Conservation (phyloP, 2,113 vertebrate genomes). For the Phalacrocorax brasilianus region DNA sequence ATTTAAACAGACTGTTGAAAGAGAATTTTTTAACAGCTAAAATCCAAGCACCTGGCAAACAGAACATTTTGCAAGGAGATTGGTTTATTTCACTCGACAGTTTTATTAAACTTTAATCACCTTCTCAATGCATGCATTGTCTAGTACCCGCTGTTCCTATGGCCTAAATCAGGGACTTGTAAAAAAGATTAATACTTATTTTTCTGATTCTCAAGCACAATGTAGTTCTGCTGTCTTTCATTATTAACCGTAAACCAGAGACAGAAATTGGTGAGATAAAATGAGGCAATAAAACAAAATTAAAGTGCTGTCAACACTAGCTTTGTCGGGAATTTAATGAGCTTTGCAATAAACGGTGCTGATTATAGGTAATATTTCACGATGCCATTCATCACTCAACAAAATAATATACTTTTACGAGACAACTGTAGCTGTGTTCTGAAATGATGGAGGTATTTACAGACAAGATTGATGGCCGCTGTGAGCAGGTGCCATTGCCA, state of each 20-base stretch:
- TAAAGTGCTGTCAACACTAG: slow-evolving; percentile 44
- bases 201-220: not conserved
- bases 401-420: slow-evolving; percentile 22
- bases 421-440: not conserved
- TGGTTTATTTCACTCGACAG: slow-evolving; percentile 47
- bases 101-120: slow-evolving; percentile 65
- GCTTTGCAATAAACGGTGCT: slow-evolving; percentile 12
- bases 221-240: slow-evolving; percentile 15
- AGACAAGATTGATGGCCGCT: not conserved
- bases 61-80: slow-evolving; percentile 36
- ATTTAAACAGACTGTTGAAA: slow-evolving; percentile 29
- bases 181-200: not conserved
- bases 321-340: slow-evolving; percentile 39
- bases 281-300: slow-evolving; percentile 54
- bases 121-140: slow-evolving; percentile 12
- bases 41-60: slow-evolving; percentile 45
- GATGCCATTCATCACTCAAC: slow-evolving; percentile 10
- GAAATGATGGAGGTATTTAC: not conserved
- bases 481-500: not conserved
- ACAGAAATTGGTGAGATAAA: slow-evolving; percentile 28
- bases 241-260: slow-evolving; percentile 27
- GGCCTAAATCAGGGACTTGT: not conserved
- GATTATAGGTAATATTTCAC: slow-evolving; percentile 41
- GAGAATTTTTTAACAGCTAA: slow-evolving; percentile 43
- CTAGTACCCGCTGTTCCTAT: not conserved